These are phyloP conservation scores for Platichthys flesus DNA, from an alignment of 2,113 vertebrate species.

Conservation along the genomic window DNA sequence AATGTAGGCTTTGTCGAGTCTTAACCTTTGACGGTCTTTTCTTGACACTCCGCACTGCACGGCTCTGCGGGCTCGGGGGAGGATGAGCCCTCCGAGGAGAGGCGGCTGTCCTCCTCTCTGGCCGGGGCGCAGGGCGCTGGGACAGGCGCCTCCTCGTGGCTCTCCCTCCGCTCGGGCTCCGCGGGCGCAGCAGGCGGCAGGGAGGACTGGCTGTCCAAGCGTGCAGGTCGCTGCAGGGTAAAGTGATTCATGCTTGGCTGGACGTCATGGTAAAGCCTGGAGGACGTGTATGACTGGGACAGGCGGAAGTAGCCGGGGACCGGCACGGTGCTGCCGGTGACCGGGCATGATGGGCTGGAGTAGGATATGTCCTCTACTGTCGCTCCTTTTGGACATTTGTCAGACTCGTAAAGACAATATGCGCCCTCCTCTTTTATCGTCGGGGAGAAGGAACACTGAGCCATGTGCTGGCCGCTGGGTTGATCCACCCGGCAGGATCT, in stretches of 20 bases:
- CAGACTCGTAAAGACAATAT: conserved; percentile 95
- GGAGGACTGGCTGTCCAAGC: conserved; percentile 85
- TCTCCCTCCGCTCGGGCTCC: conserved; percentile 86
- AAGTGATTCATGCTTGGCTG: conserved; percentile 86
- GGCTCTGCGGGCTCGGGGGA: conserved; percentile 91
- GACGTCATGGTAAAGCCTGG: conserved; percentile 87
- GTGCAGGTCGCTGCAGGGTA: conserved; percentile 84
- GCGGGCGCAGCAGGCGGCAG: conserved; percentile 78
- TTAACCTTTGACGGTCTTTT: conserved; percentile 92
- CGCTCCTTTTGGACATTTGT: conserved; percentile 93
- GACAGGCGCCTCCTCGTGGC: conserved; percentile 84
- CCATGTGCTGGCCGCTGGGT: conserved; percentile 85
- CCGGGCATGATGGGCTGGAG: conserved; percentile 83
- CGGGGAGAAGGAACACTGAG: conserved; percentile 92
- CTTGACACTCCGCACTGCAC: conserved; percentile 86
- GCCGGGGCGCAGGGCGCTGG: conserved; percentile 84
- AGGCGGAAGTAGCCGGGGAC: conserved; percentile 98
- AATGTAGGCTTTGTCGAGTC: background rate
- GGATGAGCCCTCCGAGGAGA: conserved; percentile 91
- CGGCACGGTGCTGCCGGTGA: conserved; percentile 86
- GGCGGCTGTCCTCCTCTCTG: conserved; percentile 88
- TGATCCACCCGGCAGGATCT: conserved; percentile 93
- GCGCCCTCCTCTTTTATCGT: conserved; percentile 97
- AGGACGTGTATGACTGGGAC: conserved; percentile 92
- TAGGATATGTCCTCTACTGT: conserved; percentile 87